These are phyloP conservation scores for Ischnus inquisitorius DNA, from an alignment of 2,888 invertebrate genomes.

Conservation along the genomic window DNA sequence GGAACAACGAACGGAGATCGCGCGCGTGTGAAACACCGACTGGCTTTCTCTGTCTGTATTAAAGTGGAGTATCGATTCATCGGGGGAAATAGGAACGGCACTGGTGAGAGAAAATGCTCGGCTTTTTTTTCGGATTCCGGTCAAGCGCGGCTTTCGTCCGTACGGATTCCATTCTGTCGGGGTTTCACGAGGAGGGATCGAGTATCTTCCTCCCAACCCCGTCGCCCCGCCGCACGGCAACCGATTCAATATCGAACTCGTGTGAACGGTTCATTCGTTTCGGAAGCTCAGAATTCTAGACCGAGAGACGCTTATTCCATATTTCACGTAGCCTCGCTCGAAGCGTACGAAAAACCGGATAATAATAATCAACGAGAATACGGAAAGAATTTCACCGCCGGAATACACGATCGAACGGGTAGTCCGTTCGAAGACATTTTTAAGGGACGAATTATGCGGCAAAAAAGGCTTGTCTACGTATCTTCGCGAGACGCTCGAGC, in stretches of 20 bases:
- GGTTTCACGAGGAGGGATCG: constrained; percentile 75
- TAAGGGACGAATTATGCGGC: constrained; percentile 15
- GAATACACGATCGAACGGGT: constrained; percentile 12
- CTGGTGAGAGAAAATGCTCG: constrained; percentile 68
- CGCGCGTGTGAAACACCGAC: constrained; percentile 49
- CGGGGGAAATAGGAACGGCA: background rate
- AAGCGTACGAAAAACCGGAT: background rate
- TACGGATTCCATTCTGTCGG: constrained; percentile 63
- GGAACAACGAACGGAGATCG: background rate
- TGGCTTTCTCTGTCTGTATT: constrained; percentile 27
- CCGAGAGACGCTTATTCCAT: constrained; percentile 3
- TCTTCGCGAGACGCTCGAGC: background rate
- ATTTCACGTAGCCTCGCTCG: background rate
- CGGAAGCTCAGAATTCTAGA: background rate
- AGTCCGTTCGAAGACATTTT: constrained; percentile 15
- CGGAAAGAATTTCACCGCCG: background rate
- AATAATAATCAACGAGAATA: constrained; percentile 9
- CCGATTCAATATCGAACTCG: constrained; percentile 67
- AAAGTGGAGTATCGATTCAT: constrained; percentile 63
- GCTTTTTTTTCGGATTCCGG: constrained; percentile 81
- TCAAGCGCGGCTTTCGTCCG: constrained; percentile 82
- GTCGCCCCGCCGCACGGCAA: constrained; percentile 68
- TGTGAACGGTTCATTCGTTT: constrained; percentile 52
- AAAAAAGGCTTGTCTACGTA: constrained; percentile 10
- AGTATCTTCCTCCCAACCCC: constrained; percentile 50